phyloP scores from a whole-genome alignment of 2,888 invertebrate genomes.

The Xestobium rufovillosum region DNA sequence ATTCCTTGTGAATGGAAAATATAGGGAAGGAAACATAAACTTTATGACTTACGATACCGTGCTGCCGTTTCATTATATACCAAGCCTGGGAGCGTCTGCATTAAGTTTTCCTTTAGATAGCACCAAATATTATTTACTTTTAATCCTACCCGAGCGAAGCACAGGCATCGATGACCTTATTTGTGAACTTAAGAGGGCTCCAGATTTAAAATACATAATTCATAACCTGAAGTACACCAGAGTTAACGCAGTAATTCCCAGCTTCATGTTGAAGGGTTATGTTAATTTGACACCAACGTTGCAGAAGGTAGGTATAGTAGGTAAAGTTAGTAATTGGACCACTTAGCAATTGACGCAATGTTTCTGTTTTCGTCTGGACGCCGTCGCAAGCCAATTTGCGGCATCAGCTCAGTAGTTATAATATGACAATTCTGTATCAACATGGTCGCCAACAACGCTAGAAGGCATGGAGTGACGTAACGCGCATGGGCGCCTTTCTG shows the following conservation, averaged over 20 bases:
- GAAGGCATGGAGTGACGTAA: too few relatives aligned
- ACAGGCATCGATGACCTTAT: slow-evolving; percentile 56
- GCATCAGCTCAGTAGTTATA: too few relatives aligned
- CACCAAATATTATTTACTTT: slow-evolving; percentile 66
- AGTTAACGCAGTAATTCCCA: slow-evolving; percentile 71
- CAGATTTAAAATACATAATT: slow-evolving; percentile 59
- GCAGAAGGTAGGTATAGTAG: slow-evolving; percentile 58
- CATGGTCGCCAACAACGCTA: too few relatives aligned
- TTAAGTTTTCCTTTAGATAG: slow-evolving; percentile 75
- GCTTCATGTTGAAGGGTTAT: slow-evolving; percentile 71
- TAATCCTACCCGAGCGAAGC: slow-evolving; percentile 60
- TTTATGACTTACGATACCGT: slow-evolving; percentile 72
- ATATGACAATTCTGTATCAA: too few relatives aligned
- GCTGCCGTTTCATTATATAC: slow-evolving; percentile 66
- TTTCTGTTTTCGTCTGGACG: too few relatives aligned
- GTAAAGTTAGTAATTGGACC: background rate
- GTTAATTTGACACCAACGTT: slow-evolving; percentile 73
- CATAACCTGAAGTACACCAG: slow-evolving; percentile 60
- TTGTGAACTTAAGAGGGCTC: slow-evolving; percentile 54
- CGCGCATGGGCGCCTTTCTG: too few relatives aligned
- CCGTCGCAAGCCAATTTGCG: too few relatives aligned
- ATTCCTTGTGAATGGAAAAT: slow-evolving; percentile 42
- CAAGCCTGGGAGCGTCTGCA: slow-evolving; percentile 62
- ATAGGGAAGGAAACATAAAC: slow-evolving; percentile 48
- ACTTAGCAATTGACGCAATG: too few relatives aligned